Conservation (phyloP, 2,797 vertebrate species). For the Myoxocephalus aenaeus region DNA sequence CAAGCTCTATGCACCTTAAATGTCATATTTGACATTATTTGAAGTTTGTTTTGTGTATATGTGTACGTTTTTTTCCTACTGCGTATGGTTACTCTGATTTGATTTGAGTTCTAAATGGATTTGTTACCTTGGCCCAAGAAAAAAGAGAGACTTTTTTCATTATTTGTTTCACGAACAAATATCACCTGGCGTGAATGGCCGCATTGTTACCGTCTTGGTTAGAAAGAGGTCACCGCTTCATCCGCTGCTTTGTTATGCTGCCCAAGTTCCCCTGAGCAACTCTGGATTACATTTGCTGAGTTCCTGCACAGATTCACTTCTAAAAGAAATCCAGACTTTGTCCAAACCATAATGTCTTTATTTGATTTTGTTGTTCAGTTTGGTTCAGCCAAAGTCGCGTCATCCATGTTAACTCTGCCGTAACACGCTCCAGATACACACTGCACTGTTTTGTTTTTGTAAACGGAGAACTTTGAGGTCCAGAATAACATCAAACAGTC, state of each 20-base stretch:
- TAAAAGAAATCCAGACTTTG: not conserved
- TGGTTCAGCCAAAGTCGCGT: conserved; percentile 25
- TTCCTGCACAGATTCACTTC: conserved; percentile 20
- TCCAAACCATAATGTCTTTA: conserved; percentile 47
- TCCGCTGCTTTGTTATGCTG: not conserved
- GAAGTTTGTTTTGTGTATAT: not conserved
- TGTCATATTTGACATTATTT: not conserved
- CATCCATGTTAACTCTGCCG: conserved; percentile 1
- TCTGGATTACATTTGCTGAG: conserved; percentile 4
- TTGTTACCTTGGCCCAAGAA: not conserved
- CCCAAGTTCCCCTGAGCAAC: conserved; percentile 32
- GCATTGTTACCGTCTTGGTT: conserved; percentile 12
- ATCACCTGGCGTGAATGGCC: conserved; percentile 12
- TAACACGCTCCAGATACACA: conserved; percentile 24
- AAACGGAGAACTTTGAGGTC: not conserved
- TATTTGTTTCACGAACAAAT: conserved; percentile 11
- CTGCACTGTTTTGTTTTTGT: not conserved
- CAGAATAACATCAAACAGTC: not conserved
- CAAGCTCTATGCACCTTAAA: not conserved
- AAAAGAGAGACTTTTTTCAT: not conserved
- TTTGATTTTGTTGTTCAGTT: conserved; percentile 38
- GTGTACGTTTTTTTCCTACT: not conserved
- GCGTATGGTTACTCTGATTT: not conserved
- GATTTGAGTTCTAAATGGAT: not conserved
- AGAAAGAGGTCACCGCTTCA: conserved; percentile 7